Evolutionary conservation across 2,797 vertebrate species (phyloP).

Genomic region (Sciurus vulgaris): DNA sequence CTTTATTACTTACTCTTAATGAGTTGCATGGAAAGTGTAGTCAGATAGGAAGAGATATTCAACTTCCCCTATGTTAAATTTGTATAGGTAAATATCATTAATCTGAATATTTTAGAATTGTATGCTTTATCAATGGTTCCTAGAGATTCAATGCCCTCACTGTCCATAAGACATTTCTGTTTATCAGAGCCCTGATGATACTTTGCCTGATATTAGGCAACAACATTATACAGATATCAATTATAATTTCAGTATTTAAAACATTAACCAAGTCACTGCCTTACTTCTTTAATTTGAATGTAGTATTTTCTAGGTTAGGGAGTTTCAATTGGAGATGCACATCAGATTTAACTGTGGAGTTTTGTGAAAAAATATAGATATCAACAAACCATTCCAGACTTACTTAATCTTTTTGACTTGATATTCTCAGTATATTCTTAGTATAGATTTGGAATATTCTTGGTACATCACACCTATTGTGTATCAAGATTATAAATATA

Average conservation of each 20-base stretch:
- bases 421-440: constrained; percentile 8
- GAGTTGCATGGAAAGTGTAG: background rate
- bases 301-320: background rate
- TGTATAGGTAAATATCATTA: constrained; percentile 36
- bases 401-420: constrained; percentile 25
- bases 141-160: background rate
- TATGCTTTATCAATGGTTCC: background rate
- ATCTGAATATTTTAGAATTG: constrained; percentile 26
- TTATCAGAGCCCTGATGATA: background rate
- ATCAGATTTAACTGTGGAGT: background rate
- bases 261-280: background rate
- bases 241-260: constrained; percentile 48
- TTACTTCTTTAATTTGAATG: constrained; percentile 33
- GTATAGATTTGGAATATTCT: constrained; percentile 5
- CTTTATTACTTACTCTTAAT: constrained; percentile 37
- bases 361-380: constrained; percentile 2
- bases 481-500: background rate
- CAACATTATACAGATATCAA: background rate
- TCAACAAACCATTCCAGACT: constrained; percentile 23
- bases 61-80: background rate
- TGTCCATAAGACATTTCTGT: background rate
- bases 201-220: background rate
- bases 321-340: background rate
- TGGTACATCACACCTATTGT: background rate
- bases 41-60: constrained; percentile 20